Evolutionary conservation across 2,888 invertebrate genomes (phyloP).

Genomic region (Pristionchus mayeri): DNA sequence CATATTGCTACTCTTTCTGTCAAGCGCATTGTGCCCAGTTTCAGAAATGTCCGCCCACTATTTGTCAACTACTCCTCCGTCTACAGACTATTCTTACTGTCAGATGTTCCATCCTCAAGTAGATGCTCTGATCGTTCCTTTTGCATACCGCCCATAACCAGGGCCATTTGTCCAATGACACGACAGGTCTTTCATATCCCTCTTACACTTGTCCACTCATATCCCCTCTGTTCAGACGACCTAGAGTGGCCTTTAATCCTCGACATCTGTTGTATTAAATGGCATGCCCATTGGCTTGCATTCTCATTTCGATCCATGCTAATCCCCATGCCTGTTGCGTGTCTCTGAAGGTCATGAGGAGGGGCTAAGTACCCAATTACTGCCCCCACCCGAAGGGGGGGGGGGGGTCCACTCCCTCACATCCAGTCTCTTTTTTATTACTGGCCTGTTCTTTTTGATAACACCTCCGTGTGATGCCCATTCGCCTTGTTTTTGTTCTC

Average conservation of each 20-base stretch:
- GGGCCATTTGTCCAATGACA: slow-evolving; percentile 5
- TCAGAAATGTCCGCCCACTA: too few relatives aligned
- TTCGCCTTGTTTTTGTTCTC: neutral
- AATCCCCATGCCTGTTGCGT: slow-evolving; percentile 13
- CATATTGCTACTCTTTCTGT: too few relatives aligned
- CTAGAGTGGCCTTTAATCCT: neutral
- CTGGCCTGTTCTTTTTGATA: neutral
- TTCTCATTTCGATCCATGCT: slow-evolving; percentile 14
- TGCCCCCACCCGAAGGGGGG: slow-evolving; percentile 19
- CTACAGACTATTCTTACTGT: too few relatives aligned
- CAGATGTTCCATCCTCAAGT: neutral
- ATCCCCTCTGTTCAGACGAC: neutral
- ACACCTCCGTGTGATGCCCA: neutral
- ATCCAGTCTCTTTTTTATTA: neutral
- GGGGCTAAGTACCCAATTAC: slow-evolving; percentile 6
- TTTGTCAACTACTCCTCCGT: too few relatives aligned
- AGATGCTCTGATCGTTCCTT: neutral
- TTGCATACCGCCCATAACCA: neutral
- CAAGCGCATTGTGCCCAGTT: too few relatives aligned
- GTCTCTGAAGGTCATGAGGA: neutral
- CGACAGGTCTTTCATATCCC: neutral
- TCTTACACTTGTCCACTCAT: neutral
- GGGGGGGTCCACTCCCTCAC: neutral
- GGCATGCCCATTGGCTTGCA: slow-evolving; percentile 12
- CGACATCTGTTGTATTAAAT: slow-evolving; percentile 3